Evolutionary conservation across 2,888 invertebrate species (phyloP).

Genomic region (Apamea epomidion): DNA sequence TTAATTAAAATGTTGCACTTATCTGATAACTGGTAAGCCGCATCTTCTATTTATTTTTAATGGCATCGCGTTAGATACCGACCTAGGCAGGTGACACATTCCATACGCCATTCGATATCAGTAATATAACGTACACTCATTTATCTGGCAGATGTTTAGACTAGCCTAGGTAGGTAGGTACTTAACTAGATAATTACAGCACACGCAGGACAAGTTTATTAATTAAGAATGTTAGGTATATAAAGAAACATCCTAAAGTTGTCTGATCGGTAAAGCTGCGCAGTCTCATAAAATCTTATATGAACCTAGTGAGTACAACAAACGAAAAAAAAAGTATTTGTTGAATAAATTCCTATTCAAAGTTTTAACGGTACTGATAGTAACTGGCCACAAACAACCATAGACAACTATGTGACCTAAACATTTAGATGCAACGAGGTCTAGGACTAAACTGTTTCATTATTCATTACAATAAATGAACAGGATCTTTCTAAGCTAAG

Average conservation of each 20-base stretch:
- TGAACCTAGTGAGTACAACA: neutral
- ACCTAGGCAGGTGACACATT: conserved; percentile 31
- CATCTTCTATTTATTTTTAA: conserved; percentile 28
- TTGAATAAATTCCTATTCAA: conserved; percentile 10
- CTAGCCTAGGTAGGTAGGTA: neutral
- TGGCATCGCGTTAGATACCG: neutral
- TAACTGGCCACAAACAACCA: conserved; percentile 27
- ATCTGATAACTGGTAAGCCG: neutral
- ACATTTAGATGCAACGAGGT: conserved; percentile 57
- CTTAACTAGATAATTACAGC: neutral
- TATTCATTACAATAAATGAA: conserved; percentile 39
- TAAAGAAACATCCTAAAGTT: neutral
- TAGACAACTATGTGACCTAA: conserved; percentile 49
- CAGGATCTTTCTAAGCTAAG: conserved; percentile 60
- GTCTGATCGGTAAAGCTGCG: neutral
- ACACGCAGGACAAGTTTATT: neutral
- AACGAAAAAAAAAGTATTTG: neutral
- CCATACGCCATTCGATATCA: conserved; percentile 24
- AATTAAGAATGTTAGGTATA: too few relatives aligned
- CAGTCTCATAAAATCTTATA: neutral
- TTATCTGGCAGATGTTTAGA: conserved; percentile 9
- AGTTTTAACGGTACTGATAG: conserved; percentile 11
- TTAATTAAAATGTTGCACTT: neutral
- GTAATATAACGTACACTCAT: neutral
- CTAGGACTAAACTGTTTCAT: conserved; percentile 46